phyloP scores from a whole-genome alignment of 30 jellyfish, hydroid and myxozoan genomes.

The Pelagia noctiluca region DNA sequence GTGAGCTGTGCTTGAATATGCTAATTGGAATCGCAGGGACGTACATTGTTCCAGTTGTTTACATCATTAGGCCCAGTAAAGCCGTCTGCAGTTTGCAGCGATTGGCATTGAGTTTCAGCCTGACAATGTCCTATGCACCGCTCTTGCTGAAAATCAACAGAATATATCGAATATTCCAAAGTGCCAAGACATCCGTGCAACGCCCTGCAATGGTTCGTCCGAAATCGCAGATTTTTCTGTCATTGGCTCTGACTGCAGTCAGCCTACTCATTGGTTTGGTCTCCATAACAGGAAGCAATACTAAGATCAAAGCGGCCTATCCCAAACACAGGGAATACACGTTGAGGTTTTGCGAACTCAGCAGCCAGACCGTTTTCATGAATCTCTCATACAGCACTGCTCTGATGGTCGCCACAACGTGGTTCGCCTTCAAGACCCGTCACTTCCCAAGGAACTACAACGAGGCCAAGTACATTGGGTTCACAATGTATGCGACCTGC shows the following conservation, averaged over 20 bases:
- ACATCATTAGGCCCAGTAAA: constrained; percentile 68
- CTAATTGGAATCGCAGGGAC: constrained; percentile 74
- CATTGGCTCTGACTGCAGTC: constrained; percentile 67
- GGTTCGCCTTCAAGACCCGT: constrained; percentile 94
- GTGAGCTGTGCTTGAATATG: constrained; percentile 86
- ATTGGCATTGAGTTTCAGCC: constrained; percentile 65
- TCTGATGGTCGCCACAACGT: constrained; percentile 78
- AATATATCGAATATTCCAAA: constrained; percentile 80
- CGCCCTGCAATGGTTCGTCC: constrained; percentile 88
- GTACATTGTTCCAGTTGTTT: constrained; percentile 74
- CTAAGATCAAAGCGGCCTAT: constrained; percentile 66
- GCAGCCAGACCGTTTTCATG: constrained; percentile 52
- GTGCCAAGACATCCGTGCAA: constrained; percentile 74
- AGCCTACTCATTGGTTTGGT: constrained; percentile 74
- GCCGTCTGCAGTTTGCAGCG: constrained; percentile 74
- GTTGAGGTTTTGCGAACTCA: constrained; percentile 67
- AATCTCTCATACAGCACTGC: constrained; percentile 79
- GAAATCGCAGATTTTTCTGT: constrained; percentile 71
- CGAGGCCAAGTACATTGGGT: constrained; percentile 95
- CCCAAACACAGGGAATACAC: constrained; percentile 73
- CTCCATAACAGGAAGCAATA: constrained; percentile 66
- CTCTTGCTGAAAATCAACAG: constrained; percentile 79
- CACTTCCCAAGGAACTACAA: constrained; percentile 95
- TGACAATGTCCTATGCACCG: constrained; percentile 86
- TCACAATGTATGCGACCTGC: constrained; percentile 88